A percentile compares a stretch with the other conserved stretches of the same genome.
Evolutionary conservation across 2,113 vertebrate species (phyloP).

Genomic region (Scomber colias): DNA sequence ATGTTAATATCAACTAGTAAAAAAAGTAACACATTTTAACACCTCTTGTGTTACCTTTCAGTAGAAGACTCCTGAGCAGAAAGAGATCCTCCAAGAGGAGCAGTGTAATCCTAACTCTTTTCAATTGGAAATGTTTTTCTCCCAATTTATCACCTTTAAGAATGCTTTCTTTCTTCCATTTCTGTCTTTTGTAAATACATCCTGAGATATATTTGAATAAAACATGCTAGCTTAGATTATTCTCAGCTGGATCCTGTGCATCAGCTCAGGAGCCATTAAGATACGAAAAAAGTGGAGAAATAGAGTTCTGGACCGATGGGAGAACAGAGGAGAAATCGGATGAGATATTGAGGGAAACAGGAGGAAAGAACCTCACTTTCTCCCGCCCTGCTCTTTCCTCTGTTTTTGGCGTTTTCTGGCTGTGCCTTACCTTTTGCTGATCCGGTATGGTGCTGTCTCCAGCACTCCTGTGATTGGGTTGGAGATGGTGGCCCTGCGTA

Average conservation of each 20-base stretch:
- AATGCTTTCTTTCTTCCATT: not conserved
- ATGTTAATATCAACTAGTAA: constrained; percentile 52
- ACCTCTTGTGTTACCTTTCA: constrained; percentile 40
- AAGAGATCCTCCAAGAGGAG: not conserved
- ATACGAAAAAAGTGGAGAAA: constrained; percentile 21
- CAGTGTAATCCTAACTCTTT: not conserved
- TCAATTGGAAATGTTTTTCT: not conserved
- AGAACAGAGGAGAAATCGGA: constrained; percentile 27
- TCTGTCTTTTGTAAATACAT: too few relatives aligned
- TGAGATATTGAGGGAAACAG: constrained; percentile 16
- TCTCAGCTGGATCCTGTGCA: constrained; percentile 36
- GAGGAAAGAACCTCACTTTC: constrained; percentile 1
- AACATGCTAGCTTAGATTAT: not conserved
- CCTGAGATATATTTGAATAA: not conserved
- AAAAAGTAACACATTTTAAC: constrained; percentile 29
- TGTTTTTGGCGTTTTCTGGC: constrained; percentile 9
- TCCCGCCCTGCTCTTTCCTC: constrained; percentile 29
- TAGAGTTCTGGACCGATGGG: constrained; percentile 1
- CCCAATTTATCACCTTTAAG: not conserved
- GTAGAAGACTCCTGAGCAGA: constrained; percentile 62
- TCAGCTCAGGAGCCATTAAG: constrained; percentile 69
- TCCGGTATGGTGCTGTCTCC: constrained; percentile 99
- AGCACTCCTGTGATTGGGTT: constrained; percentile 99
- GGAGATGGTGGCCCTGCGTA: constrained; percentile 99
- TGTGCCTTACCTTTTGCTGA: constrained; percentile 99